Conservation (phyloP, 1,140 invertebrate genomes). For the Ceratina japonica region DNA sequence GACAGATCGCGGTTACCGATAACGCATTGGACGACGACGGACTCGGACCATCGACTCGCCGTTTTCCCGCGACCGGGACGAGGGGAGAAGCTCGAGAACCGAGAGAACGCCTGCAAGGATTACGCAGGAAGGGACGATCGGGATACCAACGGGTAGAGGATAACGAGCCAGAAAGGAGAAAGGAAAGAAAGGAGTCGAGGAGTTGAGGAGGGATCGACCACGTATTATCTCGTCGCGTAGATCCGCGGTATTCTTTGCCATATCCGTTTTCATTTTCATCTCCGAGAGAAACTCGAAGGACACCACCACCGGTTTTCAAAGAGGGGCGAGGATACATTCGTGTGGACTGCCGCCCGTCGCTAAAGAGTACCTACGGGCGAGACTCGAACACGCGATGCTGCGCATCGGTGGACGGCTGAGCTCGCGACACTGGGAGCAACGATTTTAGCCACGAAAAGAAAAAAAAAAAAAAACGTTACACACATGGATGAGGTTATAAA, state of each 20-base stretch:
- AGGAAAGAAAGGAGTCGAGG: slow-evolving; percentile 8
- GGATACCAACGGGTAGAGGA: slow-evolving; percentile 31
- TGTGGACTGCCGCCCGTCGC: slow-evolving; percentile 11
- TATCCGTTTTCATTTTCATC: slow-evolving; percentile 54
- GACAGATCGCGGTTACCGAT: not conserved
- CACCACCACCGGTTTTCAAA: slow-evolving; percentile 32
- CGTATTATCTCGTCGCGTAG: slow-evolving; percentile 64
- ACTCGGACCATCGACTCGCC: slow-evolving; percentile 60
- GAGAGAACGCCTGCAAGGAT: slow-evolving; percentile 34
- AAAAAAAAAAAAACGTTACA: not conserved
- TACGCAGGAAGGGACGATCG: not conserved
- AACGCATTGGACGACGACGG: not conserved
- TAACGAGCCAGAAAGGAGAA: not conserved
- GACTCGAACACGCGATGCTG: slow-evolving; percentile 30
- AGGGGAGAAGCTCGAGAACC: slow-evolving; percentile 59
- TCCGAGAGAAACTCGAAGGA: slow-evolving; percentile 52
- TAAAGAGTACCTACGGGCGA: not conserved
- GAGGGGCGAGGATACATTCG: slow-evolving; percentile 16
- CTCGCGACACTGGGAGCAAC: slow-evolving; percentile 16
- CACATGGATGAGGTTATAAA: not conserved
- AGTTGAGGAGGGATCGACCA: slow-evolving; percentile 59
- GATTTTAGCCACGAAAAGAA: not conserved
- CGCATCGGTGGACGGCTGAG: slow-evolving; percentile 52
- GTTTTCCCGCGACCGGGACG: slow-evolving; percentile 51
- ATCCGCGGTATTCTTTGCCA: slow-evolving; percentile 63